Evolutionary conservation across 2,113 vertebrate genomes (phyloP), one percentile per base, ranked within the genome.

Genomic region (Nannobrachium achirus): DNA sequence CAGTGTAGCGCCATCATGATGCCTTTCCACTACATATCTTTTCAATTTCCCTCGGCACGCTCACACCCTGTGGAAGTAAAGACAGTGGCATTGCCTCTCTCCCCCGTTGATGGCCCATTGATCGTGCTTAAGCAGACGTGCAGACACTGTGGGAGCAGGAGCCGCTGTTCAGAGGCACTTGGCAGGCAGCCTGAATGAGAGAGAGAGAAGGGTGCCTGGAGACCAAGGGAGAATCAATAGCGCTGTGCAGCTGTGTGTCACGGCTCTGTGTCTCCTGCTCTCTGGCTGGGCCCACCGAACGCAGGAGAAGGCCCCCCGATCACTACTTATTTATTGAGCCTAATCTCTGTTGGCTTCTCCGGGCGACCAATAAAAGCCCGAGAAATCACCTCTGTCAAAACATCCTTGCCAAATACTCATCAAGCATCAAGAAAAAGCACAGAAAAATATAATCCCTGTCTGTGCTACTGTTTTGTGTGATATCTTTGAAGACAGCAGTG

Each of bases 121-220:
- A 90, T 91, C 87, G 86, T 89, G 90, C 83, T 89, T 90, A 90
- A 91, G 90, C 87, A 91, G 90, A 89, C 87, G 81, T 90, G 87
- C 87, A 89, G 89, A 90, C 85, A 80, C 84, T 86, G 86, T 79
- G 80, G 75, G 84, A 89, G 88, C 86, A 85, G 83, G 79, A 83
- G 75, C 83, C 86, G 69, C 86, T 85, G 87, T 87, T 89, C 87
- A 73, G 87, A 90, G 87, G 72, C 87, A 85, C 83, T 89, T 91
- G 86, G 86, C 87, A 87, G 86, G 82, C 83, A 82, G 88, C 83
- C 88, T 80, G 86, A 85, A 84, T 78, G 84, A 80, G 82, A 84
- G 63, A 74, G 80, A 84, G 63, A 74, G 80, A 85, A 83, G 86
- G 82, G 73, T 79, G 85, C 79, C 86, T 87, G 78, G 83, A 88